Evolutionary conservation across 1,140 invertebrate species (phyloP).

Genomic region (Papilio polyxenes): DNA sequence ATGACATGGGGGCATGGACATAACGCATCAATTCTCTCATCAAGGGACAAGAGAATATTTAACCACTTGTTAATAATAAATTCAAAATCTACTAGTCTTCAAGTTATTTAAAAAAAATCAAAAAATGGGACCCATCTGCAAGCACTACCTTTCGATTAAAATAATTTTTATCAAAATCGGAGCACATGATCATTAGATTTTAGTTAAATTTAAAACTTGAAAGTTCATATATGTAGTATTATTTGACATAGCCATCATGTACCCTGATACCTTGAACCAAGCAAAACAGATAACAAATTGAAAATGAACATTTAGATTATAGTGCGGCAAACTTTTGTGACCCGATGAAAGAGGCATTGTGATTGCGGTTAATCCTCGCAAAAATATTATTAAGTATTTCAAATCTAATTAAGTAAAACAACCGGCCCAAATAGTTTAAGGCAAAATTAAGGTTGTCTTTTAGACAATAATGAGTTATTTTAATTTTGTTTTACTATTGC

Average conservation of each 20-base stretch:
- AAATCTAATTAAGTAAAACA: neutral
- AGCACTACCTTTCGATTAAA: no score
- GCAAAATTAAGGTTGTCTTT: no score
- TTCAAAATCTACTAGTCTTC: no score
- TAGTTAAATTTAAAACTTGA: neutral
- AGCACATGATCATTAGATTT: neutral
- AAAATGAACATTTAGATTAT: neutral
- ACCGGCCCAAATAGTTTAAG: no score
- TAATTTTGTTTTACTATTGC: neutral
- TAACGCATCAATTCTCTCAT: neutral
- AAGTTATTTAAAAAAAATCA: no score
- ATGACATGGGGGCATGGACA: neutral
- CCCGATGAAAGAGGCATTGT: neutral
- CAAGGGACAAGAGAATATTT: neutral
- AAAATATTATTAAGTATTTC: neutral
- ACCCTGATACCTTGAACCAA: neutral
- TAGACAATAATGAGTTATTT: neutral
- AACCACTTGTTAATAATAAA: no score
- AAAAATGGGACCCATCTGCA: no score
- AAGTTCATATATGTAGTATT: neutral
- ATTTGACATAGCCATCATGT: neutral
- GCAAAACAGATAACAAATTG: constrained; percentile 15
- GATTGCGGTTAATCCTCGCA: neutral
- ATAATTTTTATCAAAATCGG: no score
- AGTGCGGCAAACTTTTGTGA: neutral